These are phyloP conservation scores for Polyodon spathula DNA, from an alignment of 2,113 vertebrate genomes.

Conservation along the genomic window DNA sequence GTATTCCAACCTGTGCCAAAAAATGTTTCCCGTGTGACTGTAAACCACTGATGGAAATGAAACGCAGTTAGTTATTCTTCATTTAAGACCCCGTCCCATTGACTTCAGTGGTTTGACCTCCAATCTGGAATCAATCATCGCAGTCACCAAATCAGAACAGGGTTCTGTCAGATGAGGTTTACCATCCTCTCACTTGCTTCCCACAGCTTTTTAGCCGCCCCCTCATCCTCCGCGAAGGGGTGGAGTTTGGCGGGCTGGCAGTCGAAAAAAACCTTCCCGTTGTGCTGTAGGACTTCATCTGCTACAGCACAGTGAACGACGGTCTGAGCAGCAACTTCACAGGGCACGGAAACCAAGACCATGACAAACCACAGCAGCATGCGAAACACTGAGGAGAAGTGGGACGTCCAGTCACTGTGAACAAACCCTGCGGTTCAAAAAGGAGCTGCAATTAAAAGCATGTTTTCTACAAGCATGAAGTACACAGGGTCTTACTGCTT, in stretches of 20 bases:
- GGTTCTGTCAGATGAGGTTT: constrained; percentile 39
- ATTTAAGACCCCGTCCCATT: not conserved
- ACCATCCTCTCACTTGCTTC: constrained; percentile 66
- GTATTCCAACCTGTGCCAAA: not conserved
- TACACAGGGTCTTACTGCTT: no score
- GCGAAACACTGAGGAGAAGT: constrained; percentile 57
- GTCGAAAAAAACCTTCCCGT: constrained; percentile 57
- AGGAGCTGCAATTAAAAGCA: not conserved
- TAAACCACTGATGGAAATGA: not conserved
- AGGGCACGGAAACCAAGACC: constrained; percentile 62
- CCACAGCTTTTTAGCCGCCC: constrained; percentile 65
- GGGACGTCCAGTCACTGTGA: constrained; percentile 54
- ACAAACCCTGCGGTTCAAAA: constrained; percentile 49
- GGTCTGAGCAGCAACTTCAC: constrained; percentile 56
- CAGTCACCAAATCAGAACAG: not conserved
- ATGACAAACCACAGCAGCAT: constrained; percentile 59
- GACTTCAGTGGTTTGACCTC: not conserved
- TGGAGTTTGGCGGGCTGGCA: constrained; percentile 43
- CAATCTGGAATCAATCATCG: not conserved
- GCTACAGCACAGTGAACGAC: constrained; percentile 59
- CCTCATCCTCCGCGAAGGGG: constrained; percentile 53
- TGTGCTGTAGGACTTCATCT: constrained; percentile 47
- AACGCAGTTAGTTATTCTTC: not conserved
- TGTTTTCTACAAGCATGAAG: no score
- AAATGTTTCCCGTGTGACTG: no score